A percentile compares a stretch with the other conserved stretches of the same genome.
These are phyloP conservation scores for Eupithecia dodoneata DNA, from an alignment of 2,888 invertebrate species.

Conservation along the genomic window DNA sequence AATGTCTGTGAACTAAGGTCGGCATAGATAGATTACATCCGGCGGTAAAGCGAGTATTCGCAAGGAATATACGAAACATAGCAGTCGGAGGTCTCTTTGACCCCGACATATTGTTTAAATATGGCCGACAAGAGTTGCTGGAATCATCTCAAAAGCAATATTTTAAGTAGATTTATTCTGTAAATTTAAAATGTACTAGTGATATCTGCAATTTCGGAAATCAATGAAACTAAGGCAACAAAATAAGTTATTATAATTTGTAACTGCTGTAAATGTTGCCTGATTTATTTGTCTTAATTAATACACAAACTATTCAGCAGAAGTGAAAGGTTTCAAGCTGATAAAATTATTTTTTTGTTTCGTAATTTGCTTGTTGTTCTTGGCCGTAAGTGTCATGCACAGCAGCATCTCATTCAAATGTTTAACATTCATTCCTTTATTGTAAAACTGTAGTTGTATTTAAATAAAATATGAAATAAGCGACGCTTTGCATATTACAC, in stretches of 20 bases:
- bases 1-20: background rate
- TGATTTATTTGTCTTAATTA: constrained; percentile 6
- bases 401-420: constrained; percentile 21
- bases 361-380: constrained; percentile 11
- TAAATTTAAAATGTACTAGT: constrained; percentile 14
- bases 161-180: constrained; percentile 16
- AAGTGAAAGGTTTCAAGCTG: background rate
- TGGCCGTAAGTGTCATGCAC: constrained; percentile 1
- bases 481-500: constrained; percentile 41
- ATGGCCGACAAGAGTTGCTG: background rate
- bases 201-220: constrained; percentile 9
- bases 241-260: constrained; percentile 14
- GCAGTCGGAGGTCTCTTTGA: background rate
- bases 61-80: background rate
- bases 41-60: background rate
- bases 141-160: constrained; percentile 1
- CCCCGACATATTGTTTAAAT: background rate
- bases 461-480: constrained; percentile 52
- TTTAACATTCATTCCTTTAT: constrained; percentile 45
- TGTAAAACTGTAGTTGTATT: constrained; percentile 46
- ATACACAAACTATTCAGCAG: background rate
- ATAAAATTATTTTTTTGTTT: background rate
- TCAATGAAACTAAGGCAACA: constrained; percentile 18
- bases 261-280: constrained; percentile 20
- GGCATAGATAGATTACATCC: background rate